Conservation (phyloP, 2,113 vertebrate genomes). For the Acanthisitta chloris region DNA sequence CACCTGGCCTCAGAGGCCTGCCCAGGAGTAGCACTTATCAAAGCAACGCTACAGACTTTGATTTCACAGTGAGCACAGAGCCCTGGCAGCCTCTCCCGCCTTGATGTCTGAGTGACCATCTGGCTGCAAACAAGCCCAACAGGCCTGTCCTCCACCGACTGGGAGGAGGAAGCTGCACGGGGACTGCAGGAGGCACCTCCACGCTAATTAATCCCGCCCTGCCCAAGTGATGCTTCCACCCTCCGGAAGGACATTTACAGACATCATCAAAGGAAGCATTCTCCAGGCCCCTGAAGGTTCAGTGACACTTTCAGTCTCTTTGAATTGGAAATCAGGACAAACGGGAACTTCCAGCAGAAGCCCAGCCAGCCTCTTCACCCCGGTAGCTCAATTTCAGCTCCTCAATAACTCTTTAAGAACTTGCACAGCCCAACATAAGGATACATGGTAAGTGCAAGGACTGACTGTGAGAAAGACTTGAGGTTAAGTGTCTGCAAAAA, state of each 20-base stretch:
- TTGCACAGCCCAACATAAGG: not conserved
- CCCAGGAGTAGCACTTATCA: conserved; percentile 4
- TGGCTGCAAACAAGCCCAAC: conserved; percentile 21
- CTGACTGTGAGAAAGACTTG: not conserved
- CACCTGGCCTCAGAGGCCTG: not conserved
- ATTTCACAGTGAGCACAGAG: not conserved
- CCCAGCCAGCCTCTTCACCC: not conserved
- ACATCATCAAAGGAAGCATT: conserved; percentile 45
- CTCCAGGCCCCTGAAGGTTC: not conserved
- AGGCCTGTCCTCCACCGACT: not conserved
- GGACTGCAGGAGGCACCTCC: conserved; percentile 4
- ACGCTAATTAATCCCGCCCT: not conserved
- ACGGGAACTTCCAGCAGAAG: conserved; percentile 41
- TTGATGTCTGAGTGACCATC: conserved; percentile 17
- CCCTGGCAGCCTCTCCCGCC: not conserved
- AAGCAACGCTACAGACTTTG: not conserved
- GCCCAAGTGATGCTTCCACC: not conserved
- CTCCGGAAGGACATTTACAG: not conserved
- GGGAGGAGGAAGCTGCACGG: not conserved
- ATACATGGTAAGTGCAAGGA: not conserved
- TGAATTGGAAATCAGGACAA: conserved; percentile 59
- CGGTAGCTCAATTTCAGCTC: not conserved
- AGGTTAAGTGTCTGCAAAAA: not conserved
- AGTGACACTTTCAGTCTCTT: conserved; percentile 41
- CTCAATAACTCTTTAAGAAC: not conserved